phyloP scores from a whole-genome alignment of 2,888 invertebrate genomes.

The Marasmarcha lunaedactyla region DNA sequence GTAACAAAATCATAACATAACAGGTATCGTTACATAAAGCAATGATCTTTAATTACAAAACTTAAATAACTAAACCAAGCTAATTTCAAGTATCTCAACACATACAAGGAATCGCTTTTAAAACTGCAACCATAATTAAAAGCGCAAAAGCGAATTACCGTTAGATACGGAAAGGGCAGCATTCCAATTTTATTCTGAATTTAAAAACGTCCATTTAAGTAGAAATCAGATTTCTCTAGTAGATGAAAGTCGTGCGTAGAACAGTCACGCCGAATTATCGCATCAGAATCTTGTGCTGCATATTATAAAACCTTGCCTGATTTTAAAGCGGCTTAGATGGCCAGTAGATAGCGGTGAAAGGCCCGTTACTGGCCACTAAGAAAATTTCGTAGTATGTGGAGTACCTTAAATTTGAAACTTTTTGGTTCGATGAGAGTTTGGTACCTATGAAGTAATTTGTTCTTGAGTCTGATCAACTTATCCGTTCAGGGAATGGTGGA shows the following conservation, averaged over 20 bases:
- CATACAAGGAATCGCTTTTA: not conserved
- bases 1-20: no score
- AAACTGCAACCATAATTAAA: not conserved
- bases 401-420: no score
- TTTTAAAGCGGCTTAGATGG: slow-evolving; percentile 66
- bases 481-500: no score
- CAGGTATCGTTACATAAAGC: no score
- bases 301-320: slow-evolving; percentile 61
- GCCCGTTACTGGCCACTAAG: slow-evolving; percentile 42
- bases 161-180: slow-evolving; percentile 22
- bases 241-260: slow-evolving; percentile 61
- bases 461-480: no score
- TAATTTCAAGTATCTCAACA: no score
- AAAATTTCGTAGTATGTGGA: slow-evolving; percentile 49
- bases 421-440: no score
- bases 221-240: slow-evolving; percentile 15
- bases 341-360: slow-evolving; percentile 68
- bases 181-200: slow-evolving; percentile 26
- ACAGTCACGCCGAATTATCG: slow-evolving; percentile 61
- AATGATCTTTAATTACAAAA: not conserved
- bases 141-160: not conserved
- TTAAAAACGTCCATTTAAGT: not conserved
- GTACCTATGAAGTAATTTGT: no score
- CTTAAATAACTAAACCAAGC: slow-evolving; percentile 3
- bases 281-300: slow-evolving; percentile 54